Conservation (phyloP, 2,888 invertebrate species). For the Acleris cristana region DNA sequence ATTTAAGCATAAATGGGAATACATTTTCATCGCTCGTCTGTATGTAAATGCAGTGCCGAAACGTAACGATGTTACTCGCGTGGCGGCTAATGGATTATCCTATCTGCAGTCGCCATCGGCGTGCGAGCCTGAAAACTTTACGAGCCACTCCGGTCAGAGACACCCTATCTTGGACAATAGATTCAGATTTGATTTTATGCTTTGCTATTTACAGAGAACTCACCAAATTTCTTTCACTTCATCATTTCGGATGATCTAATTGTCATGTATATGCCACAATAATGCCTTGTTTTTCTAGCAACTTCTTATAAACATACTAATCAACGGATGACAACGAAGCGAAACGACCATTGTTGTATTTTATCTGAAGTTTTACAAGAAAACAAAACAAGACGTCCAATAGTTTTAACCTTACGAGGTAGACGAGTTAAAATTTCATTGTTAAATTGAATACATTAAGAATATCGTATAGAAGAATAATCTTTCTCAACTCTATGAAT, state of each 20-base stretch:
- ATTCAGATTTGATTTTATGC: background rate
- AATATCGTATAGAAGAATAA: constrained; percentile 52
- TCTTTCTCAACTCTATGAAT: constrained; percentile 51
- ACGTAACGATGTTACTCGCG: constrained; percentile 68
- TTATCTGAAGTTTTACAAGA: background rate
- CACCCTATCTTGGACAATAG: background rate
- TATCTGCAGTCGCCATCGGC: constrained; percentile 49
- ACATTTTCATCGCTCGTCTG: constrained; percentile 61
- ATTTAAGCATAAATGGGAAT: constrained; percentile 64
- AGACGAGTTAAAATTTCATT: too few species aligned
- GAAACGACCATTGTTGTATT: background rate
- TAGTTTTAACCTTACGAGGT: too few species aligned
- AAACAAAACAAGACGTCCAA: background rate
- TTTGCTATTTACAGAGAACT: background rate
- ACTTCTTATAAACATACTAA: background rate
- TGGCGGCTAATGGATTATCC: constrained; percentile 62
- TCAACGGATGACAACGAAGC: background rate
- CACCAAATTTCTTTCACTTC: background rate
- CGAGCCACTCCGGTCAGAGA: constrained; percentile 10
- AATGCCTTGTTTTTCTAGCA: constrained; percentile 1
- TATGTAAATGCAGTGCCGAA: constrained; percentile 69
- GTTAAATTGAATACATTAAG: constrained; percentile 2
- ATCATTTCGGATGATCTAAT: background rate
- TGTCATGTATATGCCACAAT: background rate
- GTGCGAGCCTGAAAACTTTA: constrained; percentile 14